Evolutionary conservation across 2,797 vertebrate genomes (phyloP).

Genomic region (Toxotes lorentzi): DNA sequence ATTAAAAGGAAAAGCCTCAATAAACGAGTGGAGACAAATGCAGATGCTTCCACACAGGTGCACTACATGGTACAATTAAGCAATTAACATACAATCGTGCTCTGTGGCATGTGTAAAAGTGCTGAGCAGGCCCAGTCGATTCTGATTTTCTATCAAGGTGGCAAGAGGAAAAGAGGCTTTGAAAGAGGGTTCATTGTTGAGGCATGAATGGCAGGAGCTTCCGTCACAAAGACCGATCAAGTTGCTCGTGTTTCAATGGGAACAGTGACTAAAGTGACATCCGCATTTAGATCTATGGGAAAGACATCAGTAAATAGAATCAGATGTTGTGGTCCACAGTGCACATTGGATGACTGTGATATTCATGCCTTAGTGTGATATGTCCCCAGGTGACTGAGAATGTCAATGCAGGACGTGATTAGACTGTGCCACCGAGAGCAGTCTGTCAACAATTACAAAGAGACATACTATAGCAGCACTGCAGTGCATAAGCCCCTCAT

Average conservation of each 20-base stretch:
- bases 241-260: not conserved
- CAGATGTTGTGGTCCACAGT: not conserved
- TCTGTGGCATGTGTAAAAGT: not conserved
- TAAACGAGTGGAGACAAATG: not conserved
- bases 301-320: not conserved
- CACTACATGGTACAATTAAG: not conserved
- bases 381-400: not conserved
- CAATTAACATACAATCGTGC: not conserved
- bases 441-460: not conserved
- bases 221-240: not conserved
- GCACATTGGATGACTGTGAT: not conserved
- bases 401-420: not conserved
- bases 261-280: not conserved
- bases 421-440: not conserved
- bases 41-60: not conserved
- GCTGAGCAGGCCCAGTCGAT: not conserved
- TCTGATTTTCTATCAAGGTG: too few relatives aligned
- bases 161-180: not conserved
- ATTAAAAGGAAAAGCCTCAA: not conserved
- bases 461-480: not conserved
- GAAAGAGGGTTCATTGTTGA: not conserved
- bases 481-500: not conserved
- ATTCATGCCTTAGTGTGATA: not conserved
- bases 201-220: not conserved
- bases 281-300: not conserved